Conservation (phyloP, 2,113 vertebrate species). For the Potamarius usumacintae region DNA sequence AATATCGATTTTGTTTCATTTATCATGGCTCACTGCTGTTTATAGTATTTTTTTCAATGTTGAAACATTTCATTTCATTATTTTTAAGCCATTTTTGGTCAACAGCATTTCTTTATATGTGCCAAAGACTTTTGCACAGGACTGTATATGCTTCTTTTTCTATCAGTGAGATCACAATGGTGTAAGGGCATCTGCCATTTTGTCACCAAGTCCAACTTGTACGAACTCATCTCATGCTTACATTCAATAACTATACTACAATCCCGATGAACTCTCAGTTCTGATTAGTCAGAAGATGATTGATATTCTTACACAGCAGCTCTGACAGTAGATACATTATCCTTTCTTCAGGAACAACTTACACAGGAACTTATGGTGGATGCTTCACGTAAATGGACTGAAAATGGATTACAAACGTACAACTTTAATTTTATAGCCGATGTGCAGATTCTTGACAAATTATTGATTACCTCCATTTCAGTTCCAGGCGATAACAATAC, state of each 20-base stretch:
- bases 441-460: not conserved
- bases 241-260: too few relatives aligned
- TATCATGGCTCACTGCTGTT: too few relatives aligned
- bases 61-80: too few relatives aligned
- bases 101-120: too few relatives aligned
- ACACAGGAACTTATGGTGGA: not conserved
- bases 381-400: too few relatives aligned
- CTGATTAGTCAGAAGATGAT: not conserved
- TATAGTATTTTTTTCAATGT: too few relatives aligned
- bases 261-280: not conserved
- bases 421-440: not conserved
- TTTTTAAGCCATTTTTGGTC: too few relatives aligned
- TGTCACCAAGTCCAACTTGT: too few relatives aligned
- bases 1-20: too few relatives aligned
- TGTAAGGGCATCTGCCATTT: too few relatives aligned
- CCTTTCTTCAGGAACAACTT: not conserved
- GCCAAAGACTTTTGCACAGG: not conserved
- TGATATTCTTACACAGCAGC: not conserved
- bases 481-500: not conserved
- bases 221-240: too few relatives aligned
- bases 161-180: not conserved
- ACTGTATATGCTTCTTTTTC: not conserved
- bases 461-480: not conserved
- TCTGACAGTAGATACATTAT: not conserved
- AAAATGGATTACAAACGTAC: too few relatives aligned